A percentile compares a stretch with the other conserved stretches of the same genome.
Conservation (phyloP, 64 coral and sea anemone genomes). For the Dendronephthya gigantea region DNA sequence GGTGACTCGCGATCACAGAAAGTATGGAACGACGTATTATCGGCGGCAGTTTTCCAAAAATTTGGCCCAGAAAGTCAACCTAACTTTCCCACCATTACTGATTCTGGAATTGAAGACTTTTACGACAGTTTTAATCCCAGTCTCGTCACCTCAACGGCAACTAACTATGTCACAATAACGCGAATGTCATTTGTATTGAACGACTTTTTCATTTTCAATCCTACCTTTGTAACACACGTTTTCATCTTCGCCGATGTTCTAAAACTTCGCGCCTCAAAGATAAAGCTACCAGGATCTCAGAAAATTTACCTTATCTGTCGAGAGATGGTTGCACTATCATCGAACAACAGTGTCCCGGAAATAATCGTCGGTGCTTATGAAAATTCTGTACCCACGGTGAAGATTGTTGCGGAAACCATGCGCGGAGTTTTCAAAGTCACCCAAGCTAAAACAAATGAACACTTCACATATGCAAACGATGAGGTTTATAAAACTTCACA, state of each 20-base stretch:
- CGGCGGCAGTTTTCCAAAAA: conserved; percentile 27
- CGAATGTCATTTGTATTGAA: conserved; percentile 31
- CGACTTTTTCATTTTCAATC: conserved; percentile 34
- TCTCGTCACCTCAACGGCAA: conserved; percentile 41
- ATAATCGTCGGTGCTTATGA: conserved; percentile 24
- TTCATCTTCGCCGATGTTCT: conserved; percentile 44
- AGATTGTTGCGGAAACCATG: conserved; percentile 33
- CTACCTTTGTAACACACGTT: conserved; percentile 31
- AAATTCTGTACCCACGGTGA: conserved; percentile 28
- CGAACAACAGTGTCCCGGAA: conserved; percentile 26
- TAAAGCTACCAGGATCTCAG: conserved; percentile 18
- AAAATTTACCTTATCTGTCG: conserved; percentile 37
- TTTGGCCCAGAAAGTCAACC: conserved; percentile 28
- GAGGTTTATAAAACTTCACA: conserved; percentile 21
- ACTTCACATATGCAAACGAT: conserved; percentile 36
- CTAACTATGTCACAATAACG: conserved; percentile 36
- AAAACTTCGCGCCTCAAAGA: conserved; percentile 1
- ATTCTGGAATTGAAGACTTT: background rate
- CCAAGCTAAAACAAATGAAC: conserved; percentile 22
- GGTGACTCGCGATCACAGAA: background rate
- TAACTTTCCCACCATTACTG: background rate
- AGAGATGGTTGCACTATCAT: conserved; percentile 33
- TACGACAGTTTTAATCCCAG: conserved; percentile 41
- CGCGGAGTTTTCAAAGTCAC: conserved; percentile 40
- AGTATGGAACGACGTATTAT: conserved; percentile 20